Evolutionary conservation across 1,140 invertebrate genomes (phyloP), one percentile per base, ranked within the genome.

Genomic region (Cyrtorhinus lividipennis): DNA sequence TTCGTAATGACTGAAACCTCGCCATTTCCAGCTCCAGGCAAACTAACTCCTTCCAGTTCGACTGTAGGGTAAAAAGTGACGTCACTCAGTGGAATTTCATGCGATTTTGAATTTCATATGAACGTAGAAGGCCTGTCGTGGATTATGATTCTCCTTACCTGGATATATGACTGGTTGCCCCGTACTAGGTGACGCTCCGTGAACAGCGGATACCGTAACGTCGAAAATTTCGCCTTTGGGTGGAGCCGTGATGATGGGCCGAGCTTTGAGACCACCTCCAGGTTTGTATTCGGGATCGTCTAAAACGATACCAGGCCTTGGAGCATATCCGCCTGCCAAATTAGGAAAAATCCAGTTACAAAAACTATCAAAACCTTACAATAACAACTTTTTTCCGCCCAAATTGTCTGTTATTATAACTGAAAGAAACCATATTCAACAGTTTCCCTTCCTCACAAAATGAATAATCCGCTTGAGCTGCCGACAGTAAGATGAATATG

Each of bases 141-240:
- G n/a, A n/a, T n/a, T n/a, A n/a, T n/a, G n/a, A n/a, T n/a, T n/a
- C n/a, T n/a, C n/a, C n/a, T 59, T 72, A 78, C 77, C 77, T 72
- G 78, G 76, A 68, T 78, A 77, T n/a, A 79, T 71, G 67, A 74
- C 77, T 3, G 79, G 77, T 66, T 77, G 74, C 20, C 77, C 78
- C 48, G 73, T 73, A 5, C 72, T 72, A 1, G 24, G 73, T 73
- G 13, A 72, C 74, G 45, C 76, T 46, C 88, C 88, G 71, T 93
- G 89, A 59, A 90, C 84, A 2, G 88, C 90, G 0, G 87, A 90
- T 0, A 93, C 84, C 0, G 89, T 90, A 0, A 93, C 83, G 68
- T 93, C 89, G 70, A 93, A 92, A 24, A 90, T 85, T 69, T 93
- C 88, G 2, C 87, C 86, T 0, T 70, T 73, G 30, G 73, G 69